phyloP scores from a whole-genome alignment of 2,888 invertebrate genomes.

The Ditula angustiorana region DNA sequence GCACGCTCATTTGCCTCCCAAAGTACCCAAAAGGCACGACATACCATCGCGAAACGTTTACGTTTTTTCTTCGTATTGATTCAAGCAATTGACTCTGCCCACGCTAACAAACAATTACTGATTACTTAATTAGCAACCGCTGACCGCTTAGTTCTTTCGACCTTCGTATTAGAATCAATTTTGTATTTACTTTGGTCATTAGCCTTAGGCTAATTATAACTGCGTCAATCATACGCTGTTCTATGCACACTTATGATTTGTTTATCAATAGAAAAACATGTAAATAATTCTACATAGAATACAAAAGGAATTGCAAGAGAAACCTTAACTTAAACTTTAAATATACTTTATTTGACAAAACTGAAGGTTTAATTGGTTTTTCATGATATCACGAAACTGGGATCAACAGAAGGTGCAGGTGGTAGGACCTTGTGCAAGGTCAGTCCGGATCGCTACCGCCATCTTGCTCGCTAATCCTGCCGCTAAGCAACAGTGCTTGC shows the following conservation, averaged over 20 bases:
- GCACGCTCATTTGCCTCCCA: no score
- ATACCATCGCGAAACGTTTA: constrained; percentile 4
- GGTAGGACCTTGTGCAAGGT: no score
- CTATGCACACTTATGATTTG: background rate
- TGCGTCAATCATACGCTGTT: background rate
- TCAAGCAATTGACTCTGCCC: constrained; percentile 42
- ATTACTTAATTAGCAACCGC: constrained; percentile 52
- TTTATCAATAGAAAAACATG: background rate
- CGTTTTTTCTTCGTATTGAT: constrained; percentile 20
- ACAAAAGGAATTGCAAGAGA: no score
- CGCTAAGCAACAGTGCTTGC: no score
- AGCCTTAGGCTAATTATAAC: constrained; percentile 15
- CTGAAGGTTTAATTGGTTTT: no score
- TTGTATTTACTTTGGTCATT: constrained; percentile 20
- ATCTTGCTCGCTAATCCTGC: no score
- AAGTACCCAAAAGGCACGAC: background rate
- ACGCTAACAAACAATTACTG: constrained; percentile 50
- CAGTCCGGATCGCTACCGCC: no score
- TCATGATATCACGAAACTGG: no score
- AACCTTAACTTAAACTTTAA: background rate
- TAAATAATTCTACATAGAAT: background rate
- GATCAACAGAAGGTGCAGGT: no score
- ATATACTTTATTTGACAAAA: no score
- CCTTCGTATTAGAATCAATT: constrained; percentile 44
- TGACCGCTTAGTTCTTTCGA: constrained; percentile 47